Evolutionary conservation across 2,113 vertebrate genomes (phyloP).

Genomic region (Phylloscopus trochilus): DNA sequence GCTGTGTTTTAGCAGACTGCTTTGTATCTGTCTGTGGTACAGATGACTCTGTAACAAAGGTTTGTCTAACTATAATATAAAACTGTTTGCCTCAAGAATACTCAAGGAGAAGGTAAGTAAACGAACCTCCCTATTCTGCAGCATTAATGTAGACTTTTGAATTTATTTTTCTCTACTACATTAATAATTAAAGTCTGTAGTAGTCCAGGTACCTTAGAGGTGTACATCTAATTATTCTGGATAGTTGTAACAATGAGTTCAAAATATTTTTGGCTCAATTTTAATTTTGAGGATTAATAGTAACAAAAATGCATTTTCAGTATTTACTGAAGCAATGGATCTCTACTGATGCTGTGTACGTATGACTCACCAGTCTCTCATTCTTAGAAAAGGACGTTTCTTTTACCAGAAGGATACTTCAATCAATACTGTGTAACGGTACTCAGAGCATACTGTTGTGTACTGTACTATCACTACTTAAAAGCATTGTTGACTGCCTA

Average conservation of each 20-base stretch:
- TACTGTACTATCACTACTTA: slow-evolving; percentile 15
- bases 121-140: background rate
- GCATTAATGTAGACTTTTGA: background rate
- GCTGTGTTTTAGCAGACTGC: background rate
- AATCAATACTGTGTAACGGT: slow-evolving; percentile 59
- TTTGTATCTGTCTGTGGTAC: background rate
- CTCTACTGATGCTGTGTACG: slow-evolving; percentile 67
- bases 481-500: slow-evolving; percentile 33
- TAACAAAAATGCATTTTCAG: slow-evolving; percentile 68
- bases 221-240: background rate
- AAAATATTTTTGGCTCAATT: background rate
- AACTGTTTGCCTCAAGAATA: background rate
- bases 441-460: slow-evolving; percentile 43
- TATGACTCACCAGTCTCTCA: slow-evolving; percentile 58
- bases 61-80: background rate
- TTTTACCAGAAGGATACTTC: slow-evolving; percentile 66
- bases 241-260: background rate
- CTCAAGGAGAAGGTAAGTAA: slow-evolving; percentile 40
- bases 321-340: slow-evolving; percentile 71
- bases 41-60: background rate
- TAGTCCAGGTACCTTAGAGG: background rate
- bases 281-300: slow-evolving; percentile 37
- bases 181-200: background rate
- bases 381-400: slow-evolving; percentile 64
- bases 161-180: background rate